Evolutionary conservation across 1,140 invertebrate genomes (phyloP), one percentile per base, ranked within the genome.

Genomic region (Eumeta japonica): DNA sequence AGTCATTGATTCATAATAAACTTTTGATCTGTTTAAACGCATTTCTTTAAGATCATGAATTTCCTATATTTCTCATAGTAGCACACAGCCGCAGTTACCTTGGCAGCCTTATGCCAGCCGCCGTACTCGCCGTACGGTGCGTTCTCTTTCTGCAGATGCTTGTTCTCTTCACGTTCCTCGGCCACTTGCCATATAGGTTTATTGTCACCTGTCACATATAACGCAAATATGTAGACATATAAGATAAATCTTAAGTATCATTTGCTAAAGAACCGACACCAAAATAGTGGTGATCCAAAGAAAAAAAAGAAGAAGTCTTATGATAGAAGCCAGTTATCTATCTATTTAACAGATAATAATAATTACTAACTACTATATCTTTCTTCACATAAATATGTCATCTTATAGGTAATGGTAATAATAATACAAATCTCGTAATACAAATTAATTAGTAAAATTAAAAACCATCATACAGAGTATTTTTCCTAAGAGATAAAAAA

Each of bases 131-230:
- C 90, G 52, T 94, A 94, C 1, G 92, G 90, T 13, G 85, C 87
- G 51, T 90, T 91, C 54, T 95, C 93, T 58, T 90, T 89, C 62
- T 92, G 91, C 59, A 90, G 85, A 50, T 89, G 89, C 72, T 95
- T 95, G 64, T 93, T 93, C 58, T 95, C 92, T 72, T 97, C 95
- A 14, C 95, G 80, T 60, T 98, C 97, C 72, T 99, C 97, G 2
- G 97, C 97, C 48, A 98, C 92, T 83, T 98, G 94, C 97, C 97
- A 99, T 62, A 99, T 98, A 3, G 96, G 94, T 78, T 98, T 98
- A 78, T 98, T 99, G 62, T 97, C 92, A 41, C 87, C 89, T 89
- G 73, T 30, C n/a, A n/a, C n/a, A n/a, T n/a, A n/a, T n/a, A n/a
- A n/a, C n/a, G n/a, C n/a, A n/a, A n/a, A n/a, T n/a, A n/a, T n/a